Conservation (phyloP, 1,140 invertebrate genomes). For the Drosophila asahinai region DNA sequence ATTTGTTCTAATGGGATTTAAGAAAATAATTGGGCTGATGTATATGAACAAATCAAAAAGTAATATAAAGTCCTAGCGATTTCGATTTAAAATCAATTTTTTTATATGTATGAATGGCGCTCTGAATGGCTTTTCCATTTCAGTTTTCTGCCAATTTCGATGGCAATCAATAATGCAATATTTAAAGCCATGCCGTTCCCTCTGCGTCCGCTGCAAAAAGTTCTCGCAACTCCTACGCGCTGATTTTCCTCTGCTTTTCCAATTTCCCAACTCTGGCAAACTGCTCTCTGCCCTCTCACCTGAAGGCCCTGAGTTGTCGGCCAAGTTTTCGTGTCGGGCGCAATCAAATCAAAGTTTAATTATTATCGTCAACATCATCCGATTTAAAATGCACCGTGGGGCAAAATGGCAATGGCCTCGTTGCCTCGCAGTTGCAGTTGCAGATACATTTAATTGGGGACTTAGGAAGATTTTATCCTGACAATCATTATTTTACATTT, state of each 20-base stretch:
- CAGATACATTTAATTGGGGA: not conserved
- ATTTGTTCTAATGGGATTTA: not conserved
- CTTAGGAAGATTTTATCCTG: no score
- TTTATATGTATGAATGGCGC: not conserved
- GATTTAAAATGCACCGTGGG: constrained; percentile 47
- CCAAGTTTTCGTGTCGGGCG: constrained; percentile 43
- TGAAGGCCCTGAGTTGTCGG: constrained; percentile 31
- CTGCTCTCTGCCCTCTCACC: not conserved
- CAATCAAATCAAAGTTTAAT: constrained; percentile 52
- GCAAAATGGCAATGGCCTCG: constrained; percentile 8
- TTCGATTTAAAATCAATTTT: not conserved
- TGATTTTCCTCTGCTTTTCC: not conserved
- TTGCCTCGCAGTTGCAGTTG: not conserved
- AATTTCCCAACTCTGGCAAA: not conserved
- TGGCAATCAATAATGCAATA: constrained; percentile 38
- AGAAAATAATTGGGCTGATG: no score
- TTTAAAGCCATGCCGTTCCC: constrained; percentile 6
- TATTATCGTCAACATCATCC: constrained; percentile 55
- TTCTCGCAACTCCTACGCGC: constrained; percentile 4
- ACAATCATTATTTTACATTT: no score
- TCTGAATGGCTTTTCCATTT: constrained; percentile 9
- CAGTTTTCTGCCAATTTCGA: constrained; percentile 1
- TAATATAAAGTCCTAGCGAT: not conserved
- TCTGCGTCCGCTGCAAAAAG: constrained; percentile 1
- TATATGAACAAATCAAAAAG: no score